A percentile compares a stretch with the other conserved stretches of the same genome.
Evolutionary conservation across 1,140 invertebrate species (phyloP).

Genomic region (Drosophila albomicans): DNA sequence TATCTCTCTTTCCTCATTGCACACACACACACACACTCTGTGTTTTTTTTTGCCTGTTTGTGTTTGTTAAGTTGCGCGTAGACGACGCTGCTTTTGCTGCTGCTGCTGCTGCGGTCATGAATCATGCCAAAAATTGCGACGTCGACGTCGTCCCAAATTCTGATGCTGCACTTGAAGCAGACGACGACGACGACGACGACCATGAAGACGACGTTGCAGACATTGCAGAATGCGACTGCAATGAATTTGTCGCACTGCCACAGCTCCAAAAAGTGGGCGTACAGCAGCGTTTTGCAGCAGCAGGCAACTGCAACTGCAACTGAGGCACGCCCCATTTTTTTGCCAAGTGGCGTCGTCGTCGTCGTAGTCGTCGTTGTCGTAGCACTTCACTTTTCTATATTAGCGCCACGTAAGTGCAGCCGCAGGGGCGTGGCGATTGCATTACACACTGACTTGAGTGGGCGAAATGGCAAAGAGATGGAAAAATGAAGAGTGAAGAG

Average conservation of each 20-base stretch:
- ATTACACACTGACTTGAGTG: slow-evolving; percentile 41
- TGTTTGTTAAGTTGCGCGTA: slow-evolving; percentile 73
- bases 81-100: slow-evolving; percentile 39
- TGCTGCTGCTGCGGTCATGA: slow-evolving; percentile 64
- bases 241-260: slow-evolving; percentile 72
- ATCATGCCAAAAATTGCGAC: slow-evolving; percentile 76
- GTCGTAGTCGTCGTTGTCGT: slow-evolving; percentile 68
- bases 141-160: slow-evolving; percentile 67
- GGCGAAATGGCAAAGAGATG: no score
- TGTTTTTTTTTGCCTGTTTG: slow-evolving; percentile 35
- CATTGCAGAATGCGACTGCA: slow-evolving; percentile 53
- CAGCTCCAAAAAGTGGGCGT: slow-evolving; percentile 49
- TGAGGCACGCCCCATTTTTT: slow-evolving; percentile 65
- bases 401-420: slow-evolving; percentile 79
- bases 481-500: no score
- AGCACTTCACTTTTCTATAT: slow-evolving; percentile 81
- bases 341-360: slow-evolving; percentile 66
- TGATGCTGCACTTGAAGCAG: slow-evolving; percentile 38
- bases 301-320: neutral
- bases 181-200: slow-evolving; percentile 30
- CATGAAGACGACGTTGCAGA: slow-evolving; percentile 58
- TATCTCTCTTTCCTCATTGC: slow-evolving; percentile 33
- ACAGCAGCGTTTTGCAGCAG: neutral
- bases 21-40: neutral
- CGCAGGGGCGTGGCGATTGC: slow-evolving; percentile 77